These are phyloP conservation scores for Malurus leucopterus DNA, from an alignment of 2,797 vertebrate species.

Conservation along the genomic window DNA sequence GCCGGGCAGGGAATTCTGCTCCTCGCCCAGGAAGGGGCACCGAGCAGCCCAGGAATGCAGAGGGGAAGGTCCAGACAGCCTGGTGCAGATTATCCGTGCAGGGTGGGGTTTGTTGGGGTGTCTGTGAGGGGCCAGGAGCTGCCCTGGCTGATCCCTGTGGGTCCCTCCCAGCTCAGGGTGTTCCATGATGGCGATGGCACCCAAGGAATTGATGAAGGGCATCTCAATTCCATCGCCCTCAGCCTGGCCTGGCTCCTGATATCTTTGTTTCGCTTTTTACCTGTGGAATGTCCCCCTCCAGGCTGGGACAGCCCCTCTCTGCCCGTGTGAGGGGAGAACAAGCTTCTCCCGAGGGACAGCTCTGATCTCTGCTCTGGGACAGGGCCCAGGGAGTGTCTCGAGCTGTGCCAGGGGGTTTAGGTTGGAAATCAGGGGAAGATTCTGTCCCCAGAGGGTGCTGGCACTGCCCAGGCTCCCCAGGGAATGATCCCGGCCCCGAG, in stretches of 20 bases:
- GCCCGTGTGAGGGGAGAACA: not conserved
- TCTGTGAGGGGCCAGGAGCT: not conserved
- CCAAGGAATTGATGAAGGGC: not conserved
- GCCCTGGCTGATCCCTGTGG: not conserved
- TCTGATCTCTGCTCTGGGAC: fast-evolving
- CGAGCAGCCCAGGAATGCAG: not conserved
- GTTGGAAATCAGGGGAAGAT: fast-evolving
- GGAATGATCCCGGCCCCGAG: not conserved
- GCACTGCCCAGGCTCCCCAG: not conserved
- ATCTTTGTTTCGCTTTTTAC: not conserved
- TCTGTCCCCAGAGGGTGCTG: not conserved
- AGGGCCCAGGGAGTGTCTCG: not conserved
- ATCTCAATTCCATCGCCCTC: not conserved
- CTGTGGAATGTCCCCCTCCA: not conserved
- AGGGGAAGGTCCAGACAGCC: not conserved
- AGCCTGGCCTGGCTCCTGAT: not conserved
- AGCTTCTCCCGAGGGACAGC: not conserved
- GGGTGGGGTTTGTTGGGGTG: not conserved
- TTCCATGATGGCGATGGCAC: not conserved
- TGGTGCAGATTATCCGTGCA: not conserved
- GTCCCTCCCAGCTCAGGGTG: not conserved
- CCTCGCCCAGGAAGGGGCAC: not conserved
- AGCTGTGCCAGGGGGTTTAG: fast-evolving
- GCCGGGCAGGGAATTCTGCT: not conserved
- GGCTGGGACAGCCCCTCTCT: not conserved